These are phyloP conservation scores for Cylas formicarius DNA, from an alignment of 1,140 invertebrate species.

Conservation along the genomic window DNA sequence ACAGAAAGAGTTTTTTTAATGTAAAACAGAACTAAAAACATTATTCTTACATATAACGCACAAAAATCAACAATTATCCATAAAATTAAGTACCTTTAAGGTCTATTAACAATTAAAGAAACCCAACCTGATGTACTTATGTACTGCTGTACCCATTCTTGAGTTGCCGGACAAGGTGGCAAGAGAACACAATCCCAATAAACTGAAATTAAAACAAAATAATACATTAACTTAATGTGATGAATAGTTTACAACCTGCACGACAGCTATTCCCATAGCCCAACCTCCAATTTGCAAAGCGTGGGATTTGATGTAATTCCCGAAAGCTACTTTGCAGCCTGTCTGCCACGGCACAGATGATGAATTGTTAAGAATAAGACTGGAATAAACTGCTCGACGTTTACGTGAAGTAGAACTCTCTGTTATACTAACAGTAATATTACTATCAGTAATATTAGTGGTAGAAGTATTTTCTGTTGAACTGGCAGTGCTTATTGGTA, in stretches of 20 bases:
- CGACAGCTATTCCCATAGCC: slow-evolving; percentile 24
- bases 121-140: slow-evolving; percentile 20
- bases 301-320: slow-evolving; percentile 24
- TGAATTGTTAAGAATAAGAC: too few relatives aligned
- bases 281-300: slow-evolving; percentile 28
- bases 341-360: slow-evolving; percentile 14
- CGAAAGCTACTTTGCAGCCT: slow-evolving; percentile 25
- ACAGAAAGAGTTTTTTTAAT: too few relatives aligned
- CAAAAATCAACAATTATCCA: too few relatives aligned
- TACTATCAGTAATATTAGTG: too few relatives aligned
- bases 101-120: slow-evolving; percentile 16
- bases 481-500: background rate
- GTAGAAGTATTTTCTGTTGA: too few relatives aligned
- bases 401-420: too few relatives aligned
- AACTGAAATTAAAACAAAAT: slow-evolving; percentile 23
- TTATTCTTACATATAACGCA: too few relatives aligned
- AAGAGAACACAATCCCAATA: slow-evolving; percentile 31
- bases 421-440: too few relatives aligned
- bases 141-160: slow-evolving; percentile 25
- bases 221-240: background rate
- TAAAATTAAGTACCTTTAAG: too few relatives aligned
- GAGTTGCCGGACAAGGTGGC: slow-evolving; percentile 29
- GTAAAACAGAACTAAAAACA: too few relatives aligned
- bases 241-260: slow-evolving; percentile 27
- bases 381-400: too few relatives aligned